These are phyloP conservation scores for Carassius gibelio DNA, from an alignment of 2,113 vertebrate genomes.

Conservation along the genomic window DNA sequence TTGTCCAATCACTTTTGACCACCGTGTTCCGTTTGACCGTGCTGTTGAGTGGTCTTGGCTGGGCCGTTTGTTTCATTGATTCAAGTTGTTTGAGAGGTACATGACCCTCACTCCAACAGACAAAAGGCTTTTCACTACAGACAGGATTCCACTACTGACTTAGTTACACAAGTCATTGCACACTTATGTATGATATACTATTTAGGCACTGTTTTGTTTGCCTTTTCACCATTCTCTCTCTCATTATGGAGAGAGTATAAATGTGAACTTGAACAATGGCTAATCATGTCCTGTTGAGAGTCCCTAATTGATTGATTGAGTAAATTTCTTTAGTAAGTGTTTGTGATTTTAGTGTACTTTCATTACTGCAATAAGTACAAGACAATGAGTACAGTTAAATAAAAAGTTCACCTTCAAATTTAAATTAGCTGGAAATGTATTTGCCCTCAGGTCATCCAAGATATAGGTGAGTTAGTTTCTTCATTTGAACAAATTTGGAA, in stretches of 20 bases:
- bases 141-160: constrained; percentile 32
- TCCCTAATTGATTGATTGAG: constrained; percentile 17
- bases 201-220: constrained; percentile 24
- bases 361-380: background rate
- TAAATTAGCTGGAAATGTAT: no score
- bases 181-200: constrained; percentile 23
- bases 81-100: constrained; percentile 34
- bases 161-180: constrained; percentile 32
- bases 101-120: constrained; percentile 41
- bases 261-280: constrained; percentile 35
- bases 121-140: constrained; percentile 25
- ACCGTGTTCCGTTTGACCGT: constrained; percentile 71
- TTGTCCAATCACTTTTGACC: constrained; percentile 77
- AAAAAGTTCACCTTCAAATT: no score
- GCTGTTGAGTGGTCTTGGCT: constrained; percentile 66
- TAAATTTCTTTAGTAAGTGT: background rate
- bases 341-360: background rate
- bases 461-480: no score
- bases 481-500: no score
- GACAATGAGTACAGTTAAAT: background rate
- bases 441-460: no score
- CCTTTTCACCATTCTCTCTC: background rate
- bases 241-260: background rate
- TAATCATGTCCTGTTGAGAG: constrained; percentile 8
- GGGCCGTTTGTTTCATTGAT: constrained; percentile 55